Percentiles rank a stretch among this genome's conserved stretches.
Evolutionary conservation across 2,888 invertebrate genomes (phyloP).

Genomic region (Phyllotreta striolata): DNA sequence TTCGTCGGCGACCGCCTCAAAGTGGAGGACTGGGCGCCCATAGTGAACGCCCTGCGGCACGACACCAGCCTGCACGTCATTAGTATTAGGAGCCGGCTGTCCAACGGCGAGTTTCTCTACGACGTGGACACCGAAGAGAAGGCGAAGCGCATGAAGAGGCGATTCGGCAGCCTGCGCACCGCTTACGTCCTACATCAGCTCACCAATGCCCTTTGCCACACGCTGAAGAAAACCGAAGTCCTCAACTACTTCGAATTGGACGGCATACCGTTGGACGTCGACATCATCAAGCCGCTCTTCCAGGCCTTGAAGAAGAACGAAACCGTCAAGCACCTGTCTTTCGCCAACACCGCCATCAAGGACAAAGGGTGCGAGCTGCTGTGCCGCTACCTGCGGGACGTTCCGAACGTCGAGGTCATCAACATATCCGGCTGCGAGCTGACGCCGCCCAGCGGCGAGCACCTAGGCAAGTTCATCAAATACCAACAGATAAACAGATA

Average conservation of each 20-base stretch:
- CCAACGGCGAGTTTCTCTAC: conserved; percentile 55
- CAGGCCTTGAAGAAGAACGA: conserved; percentile 70
- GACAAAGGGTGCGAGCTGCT: conserved; percentile 77
- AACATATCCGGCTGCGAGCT: conserved; percentile 76
- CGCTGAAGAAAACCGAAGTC: conserved; percentile 69
- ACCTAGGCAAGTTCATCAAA: conserved; percentile 73
- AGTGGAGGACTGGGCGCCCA: conserved; percentile 78
- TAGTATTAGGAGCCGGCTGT: conserved; percentile 67
- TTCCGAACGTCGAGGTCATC: conserved; percentile 72
- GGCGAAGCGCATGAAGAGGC: conserved; percentile 66
- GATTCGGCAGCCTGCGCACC: conserved; percentile 66
- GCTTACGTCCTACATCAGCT: conserved; percentile 74
- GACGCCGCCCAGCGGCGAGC: conserved; percentile 68
- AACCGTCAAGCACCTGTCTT: conserved; percentile 72
- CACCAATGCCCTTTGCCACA: conserved; percentile 70
- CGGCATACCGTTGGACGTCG: conserved; percentile 73
- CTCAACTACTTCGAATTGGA: conserved; percentile 72
- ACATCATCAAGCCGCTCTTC: conserved; percentile 65
- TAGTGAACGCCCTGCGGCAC: conserved; percentile 74
- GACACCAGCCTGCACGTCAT: conserved; percentile 77
- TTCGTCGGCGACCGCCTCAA: conserved; percentile 79
- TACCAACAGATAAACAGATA: conserved; percentile 67
- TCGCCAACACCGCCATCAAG: conserved; percentile 73
- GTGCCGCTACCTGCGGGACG: conserved; percentile 72
- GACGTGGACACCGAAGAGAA: conserved; percentile 67